phyloP scores from a whole-genome alignment of 2,113 vertebrate genomes.

The Solenodon paradoxus region DNA sequence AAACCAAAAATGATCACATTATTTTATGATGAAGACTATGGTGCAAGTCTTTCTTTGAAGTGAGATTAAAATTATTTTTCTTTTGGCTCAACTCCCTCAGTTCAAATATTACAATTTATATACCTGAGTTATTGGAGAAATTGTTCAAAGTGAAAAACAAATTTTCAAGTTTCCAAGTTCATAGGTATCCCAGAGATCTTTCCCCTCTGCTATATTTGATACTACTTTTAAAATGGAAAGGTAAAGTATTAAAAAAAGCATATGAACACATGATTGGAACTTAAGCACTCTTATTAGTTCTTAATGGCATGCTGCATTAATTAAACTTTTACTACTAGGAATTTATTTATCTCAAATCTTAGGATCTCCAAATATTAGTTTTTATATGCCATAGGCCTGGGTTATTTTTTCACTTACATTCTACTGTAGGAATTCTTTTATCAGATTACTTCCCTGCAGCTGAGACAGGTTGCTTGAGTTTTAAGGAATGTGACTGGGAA shows the following conservation, averaged over 20 bases:
- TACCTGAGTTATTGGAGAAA: conserved; percentile 20
- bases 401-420: background rate
- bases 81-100: conserved; percentile 16
- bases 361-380: background rate
- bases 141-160: conserved; percentile 23
- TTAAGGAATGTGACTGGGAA: background rate
- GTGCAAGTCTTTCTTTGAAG: conserved; percentile 40
- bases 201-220: background rate
- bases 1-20: conserved; percentile 60
- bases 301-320: background rate
- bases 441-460: background rate
- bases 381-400: background rate
- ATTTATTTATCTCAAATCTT: background rate
- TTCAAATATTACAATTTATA: background rate
- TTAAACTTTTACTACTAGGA: background rate
- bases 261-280: background rate
- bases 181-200: background rate
- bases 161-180: background rate
- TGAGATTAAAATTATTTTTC: conserved; percentile 47
- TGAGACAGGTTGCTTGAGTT: background rate
- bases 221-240: background rate
- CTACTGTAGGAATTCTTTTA: background rate
- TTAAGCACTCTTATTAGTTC: background rate
- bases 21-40: conserved; percentile 39
- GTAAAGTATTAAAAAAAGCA: background rate